These are phyloP conservation scores for Heterotis niloticus DNA, from an alignment of 2,113 vertebrate genomes.

Conservation along the genomic window DNA sequence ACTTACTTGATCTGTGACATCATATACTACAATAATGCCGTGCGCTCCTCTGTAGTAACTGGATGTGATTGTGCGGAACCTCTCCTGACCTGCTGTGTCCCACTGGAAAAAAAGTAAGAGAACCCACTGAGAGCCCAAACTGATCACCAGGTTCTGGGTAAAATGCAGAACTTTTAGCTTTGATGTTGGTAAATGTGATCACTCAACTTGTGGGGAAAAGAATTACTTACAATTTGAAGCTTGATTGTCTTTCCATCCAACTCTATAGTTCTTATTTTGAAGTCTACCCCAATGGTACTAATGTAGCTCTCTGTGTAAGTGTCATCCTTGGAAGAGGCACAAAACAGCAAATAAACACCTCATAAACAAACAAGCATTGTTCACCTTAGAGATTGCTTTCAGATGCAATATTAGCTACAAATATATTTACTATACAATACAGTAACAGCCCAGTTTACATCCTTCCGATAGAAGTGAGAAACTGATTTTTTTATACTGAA, in stretches of 20 bases:
- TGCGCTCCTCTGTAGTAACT: constrained; percentile 98
- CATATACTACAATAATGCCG: constrained; percentile 96
- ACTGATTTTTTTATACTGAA: no score
- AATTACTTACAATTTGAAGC: constrained; percentile 92
- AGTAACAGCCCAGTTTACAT: no score
- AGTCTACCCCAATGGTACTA: constrained; percentile 97
- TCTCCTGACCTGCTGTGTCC: constrained; percentile 95
- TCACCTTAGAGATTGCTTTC: no score
- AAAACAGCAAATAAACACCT: constrained; percentile 5
- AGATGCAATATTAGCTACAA: no score
- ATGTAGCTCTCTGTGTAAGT: constrained; percentile 98
- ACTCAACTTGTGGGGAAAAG: background rate
- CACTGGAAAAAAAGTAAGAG: constrained; percentile 64
- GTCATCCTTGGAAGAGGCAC: constrained; percentile 74
- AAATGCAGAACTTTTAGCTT: background rate
- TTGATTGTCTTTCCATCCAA: constrained; percentile 98
- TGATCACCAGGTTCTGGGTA: background rate
- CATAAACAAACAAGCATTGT: no score
- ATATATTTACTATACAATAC: no score
- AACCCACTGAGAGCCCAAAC: no score
- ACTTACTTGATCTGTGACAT: constrained; percentile 93
- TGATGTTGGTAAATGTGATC: no score
- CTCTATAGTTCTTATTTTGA: constrained; percentile 98
- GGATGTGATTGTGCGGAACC: constrained; percentile 96
- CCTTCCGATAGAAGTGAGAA: no score